Percentiles rank a stretch among this genome's conserved stretches.
These are phyloP conservation scores for Nymphicus hollandicus DNA, from an alignment of 2,113 vertebrate genomes.

Conservation along the genomic window DNA sequence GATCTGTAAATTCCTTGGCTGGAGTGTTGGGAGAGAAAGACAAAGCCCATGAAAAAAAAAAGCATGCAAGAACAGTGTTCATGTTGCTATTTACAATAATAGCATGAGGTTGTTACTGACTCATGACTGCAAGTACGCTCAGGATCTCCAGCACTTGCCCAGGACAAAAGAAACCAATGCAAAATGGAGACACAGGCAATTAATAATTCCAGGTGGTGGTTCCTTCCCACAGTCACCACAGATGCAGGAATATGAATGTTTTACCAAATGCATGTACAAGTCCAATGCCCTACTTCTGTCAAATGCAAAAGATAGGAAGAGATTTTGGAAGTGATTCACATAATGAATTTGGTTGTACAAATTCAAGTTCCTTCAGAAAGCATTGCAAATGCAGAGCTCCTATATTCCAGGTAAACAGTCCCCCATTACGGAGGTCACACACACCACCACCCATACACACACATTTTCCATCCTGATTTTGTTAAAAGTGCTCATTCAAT, in stretches of 20 bases:
- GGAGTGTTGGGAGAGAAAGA: neutral
- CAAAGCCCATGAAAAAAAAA: constrained; percentile 18
- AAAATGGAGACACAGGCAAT: neutral
- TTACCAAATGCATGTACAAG: neutral
- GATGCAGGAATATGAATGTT: neutral
- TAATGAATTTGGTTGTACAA: neutral
- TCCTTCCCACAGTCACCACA: neutral
- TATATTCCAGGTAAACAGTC: neutral
- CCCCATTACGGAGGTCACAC: neutral
- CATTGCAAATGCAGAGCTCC: neutral
- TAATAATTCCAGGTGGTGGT: constrained; percentile 1
- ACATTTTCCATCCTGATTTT: neutral
- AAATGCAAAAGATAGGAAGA: neutral
- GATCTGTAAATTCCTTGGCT: constrained; percentile 50
- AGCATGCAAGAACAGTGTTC: neutral
- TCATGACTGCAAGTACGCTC: constrained; percentile 18
- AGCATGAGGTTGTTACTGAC: constrained; percentile 58
- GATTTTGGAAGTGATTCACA: neutral
- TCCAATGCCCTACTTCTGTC: neutral
- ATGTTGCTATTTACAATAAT: constrained; percentile 63
- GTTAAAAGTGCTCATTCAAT: neutral
- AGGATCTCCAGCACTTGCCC: neutral
- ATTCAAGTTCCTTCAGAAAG: neutral
- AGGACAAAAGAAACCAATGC: neutral
- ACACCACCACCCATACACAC: neutral